phyloP scores from a whole-genome alignment of 2,888 invertebrate genomes.

The Macrophya annulata region DNA sequence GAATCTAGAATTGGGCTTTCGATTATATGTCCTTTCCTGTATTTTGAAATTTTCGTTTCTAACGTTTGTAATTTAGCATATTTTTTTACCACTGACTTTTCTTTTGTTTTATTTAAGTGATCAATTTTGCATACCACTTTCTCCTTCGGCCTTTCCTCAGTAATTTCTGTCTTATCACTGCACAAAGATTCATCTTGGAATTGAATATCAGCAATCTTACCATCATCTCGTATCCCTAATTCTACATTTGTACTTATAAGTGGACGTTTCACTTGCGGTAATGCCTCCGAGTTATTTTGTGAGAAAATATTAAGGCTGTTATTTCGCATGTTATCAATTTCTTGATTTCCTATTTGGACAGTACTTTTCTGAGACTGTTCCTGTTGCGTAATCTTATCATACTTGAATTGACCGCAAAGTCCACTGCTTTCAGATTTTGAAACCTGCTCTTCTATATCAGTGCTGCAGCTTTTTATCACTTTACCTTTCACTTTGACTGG shows the following conservation, averaged over 20 bases:
- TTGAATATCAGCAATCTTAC: background rate
- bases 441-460: background rate
- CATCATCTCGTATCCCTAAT: background rate
- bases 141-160: background rate
- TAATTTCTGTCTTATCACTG: background rate
- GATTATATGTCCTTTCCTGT: background rate
- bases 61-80: constrained; percentile 73
- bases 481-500: constrained; percentile 21
- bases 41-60: constrained; percentile 67
- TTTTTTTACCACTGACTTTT: constrained; percentile 69
- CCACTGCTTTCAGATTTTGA: constrained; percentile 14
- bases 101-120: constrained; percentile 43
- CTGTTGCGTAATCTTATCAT: background rate
- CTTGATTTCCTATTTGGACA: background rate
- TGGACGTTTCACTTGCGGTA: background rate
- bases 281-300: constrained; percentile 11
- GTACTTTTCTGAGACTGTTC: background rate
- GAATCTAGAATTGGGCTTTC: constrained; percentile 42
- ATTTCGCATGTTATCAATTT: background rate
- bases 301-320: background rate
- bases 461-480: background rate
- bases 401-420: background rate
- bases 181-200: background rate
- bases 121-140: background rate
- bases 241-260: background rate